A percentile compares a stretch with the other conserved stretches of the same genome.
These are phyloP conservation scores for Riparia riparia DNA, from an alignment of 2,113 vertebrate species.

Conservation along the genomic window DNA sequence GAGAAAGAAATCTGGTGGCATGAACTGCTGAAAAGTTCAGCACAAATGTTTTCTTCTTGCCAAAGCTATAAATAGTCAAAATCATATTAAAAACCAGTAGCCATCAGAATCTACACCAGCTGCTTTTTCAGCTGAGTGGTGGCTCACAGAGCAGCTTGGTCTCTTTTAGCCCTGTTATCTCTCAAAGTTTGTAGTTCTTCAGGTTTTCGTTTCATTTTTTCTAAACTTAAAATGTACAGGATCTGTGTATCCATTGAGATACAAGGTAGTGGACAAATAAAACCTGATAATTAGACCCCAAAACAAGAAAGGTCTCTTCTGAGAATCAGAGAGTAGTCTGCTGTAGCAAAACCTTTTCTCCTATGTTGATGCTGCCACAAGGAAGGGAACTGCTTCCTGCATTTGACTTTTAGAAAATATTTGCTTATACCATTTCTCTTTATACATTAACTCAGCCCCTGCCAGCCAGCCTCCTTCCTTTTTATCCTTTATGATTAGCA, in stretches of 20 bases:
- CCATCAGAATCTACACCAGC: background rate
- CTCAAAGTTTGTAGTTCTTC: background rate
- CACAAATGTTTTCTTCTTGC: background rate
- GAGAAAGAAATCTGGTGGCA: background rate
- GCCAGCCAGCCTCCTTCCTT: background rate
- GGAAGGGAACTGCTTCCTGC: background rate
- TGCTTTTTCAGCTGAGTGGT: background rate
- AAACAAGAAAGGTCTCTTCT: background rate
- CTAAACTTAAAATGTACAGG: background rate
- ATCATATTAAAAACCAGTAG: background rate
- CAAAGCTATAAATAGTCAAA: background rate
- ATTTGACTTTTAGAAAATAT: background rate
- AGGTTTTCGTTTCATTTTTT: background rate
- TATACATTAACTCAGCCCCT: background rate
- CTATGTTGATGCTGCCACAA: background rate
- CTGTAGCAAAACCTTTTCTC: background rate
- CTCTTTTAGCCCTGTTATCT: background rate
- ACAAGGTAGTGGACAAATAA: background rate
- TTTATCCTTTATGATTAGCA: background rate
- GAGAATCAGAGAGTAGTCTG: background rate
- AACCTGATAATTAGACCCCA: background rate
- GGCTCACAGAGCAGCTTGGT: accelerated
- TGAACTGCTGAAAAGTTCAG: background rate
- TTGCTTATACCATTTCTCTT: background rate
- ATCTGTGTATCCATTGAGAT: background rate